These are phyloP conservation scores for Ennomos erosarius DNA, from an alignment of 2,888 invertebrate genomes.

Conservation along the genomic window DNA sequence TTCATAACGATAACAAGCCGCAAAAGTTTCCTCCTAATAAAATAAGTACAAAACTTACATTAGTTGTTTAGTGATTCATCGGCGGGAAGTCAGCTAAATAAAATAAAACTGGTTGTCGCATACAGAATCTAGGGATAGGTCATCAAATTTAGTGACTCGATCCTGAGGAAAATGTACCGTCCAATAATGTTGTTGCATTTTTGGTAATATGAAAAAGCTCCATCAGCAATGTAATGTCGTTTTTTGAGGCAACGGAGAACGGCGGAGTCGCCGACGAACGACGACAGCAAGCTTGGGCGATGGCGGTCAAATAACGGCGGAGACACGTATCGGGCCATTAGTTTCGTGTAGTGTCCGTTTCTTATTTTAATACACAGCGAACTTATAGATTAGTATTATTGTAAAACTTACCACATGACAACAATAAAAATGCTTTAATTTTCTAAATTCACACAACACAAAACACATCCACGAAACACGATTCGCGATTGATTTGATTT, in stretches of 20 bases:
- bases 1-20: not conserved
- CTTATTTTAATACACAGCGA: conserved; percentile 2
- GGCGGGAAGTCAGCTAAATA: conserved; percentile 53
- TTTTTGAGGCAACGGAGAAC: conserved; percentile 65
- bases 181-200: conserved; percentile 16
- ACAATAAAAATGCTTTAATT: conserved; percentile 63
- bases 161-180: conserved; percentile 14
- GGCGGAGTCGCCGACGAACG: conserved; percentile 65
- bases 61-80: conserved; percentile 55
- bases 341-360: not conserved
- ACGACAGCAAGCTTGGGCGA: conserved; percentile 74
- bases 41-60: conserved; percentile 25
- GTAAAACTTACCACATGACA: conserved; percentile 79
- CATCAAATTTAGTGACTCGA: conserved; percentile 41
- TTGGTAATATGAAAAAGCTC: conserved; percentile 19
- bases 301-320: conserved; percentile 82
- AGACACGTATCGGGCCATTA: conserved; percentile 3
- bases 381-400: conserved; percentile 12
- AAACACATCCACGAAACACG: conserved; percentile 60
- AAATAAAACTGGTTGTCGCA: conserved; percentile 49
- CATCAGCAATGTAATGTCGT: conserved; percentile 46
- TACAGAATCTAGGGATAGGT: conserved; percentile 53
- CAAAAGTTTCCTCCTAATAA: conserved; percentile 1
- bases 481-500: conserved; percentile 53
- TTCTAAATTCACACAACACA: conserved; percentile 79